A percentile compares a stretch with the other conserved stretches of the same genome.
These are phyloP conservation scores for Apostichopus californicus DNA, from an alignment of 35 echinoderm and acorn worm genomes.

Conservation along the genomic window DNA sequence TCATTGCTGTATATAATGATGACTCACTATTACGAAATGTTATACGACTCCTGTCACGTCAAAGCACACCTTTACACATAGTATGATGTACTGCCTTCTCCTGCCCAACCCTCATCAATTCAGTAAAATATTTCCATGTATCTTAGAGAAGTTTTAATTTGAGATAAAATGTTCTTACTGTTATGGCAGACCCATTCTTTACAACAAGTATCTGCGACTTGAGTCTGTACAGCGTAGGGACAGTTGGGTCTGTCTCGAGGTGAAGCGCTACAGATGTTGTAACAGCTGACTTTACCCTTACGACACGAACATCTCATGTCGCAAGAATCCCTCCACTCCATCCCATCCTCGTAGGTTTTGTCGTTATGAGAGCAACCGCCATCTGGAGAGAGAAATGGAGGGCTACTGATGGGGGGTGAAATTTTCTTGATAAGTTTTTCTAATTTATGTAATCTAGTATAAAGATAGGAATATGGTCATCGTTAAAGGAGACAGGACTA, in stretches of 20 bases:
- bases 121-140: no score
- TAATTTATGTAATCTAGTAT: no score
- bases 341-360: conserved; percentile 83
- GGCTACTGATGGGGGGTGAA: no score
- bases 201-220: conserved; percentile 92
- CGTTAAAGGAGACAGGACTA: no score
- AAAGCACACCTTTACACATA: no score
- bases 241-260: conserved; percentile 45
- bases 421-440: not conserved
- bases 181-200: conserved; percentile 94
- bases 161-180: conserved; percentile 51
- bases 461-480: no score
- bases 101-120: no score
- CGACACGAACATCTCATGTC: conserved; percentile 81
- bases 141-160: no score
- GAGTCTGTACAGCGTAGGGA: conserved; percentile 75
- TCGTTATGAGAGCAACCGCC: conserved; percentile 80
- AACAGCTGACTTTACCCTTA: conserved; percentile 73
- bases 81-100: no score
- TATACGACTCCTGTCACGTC: no score
- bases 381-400: conserved; percentile 46
- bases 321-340: conserved; percentile 94
- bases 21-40: no score
- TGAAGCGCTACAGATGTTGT: conserved; percentile 67
- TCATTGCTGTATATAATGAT: no score